Conservation (phyloP, 2,113 vertebrate genomes). For the cat (Felis catus) region DNA sequence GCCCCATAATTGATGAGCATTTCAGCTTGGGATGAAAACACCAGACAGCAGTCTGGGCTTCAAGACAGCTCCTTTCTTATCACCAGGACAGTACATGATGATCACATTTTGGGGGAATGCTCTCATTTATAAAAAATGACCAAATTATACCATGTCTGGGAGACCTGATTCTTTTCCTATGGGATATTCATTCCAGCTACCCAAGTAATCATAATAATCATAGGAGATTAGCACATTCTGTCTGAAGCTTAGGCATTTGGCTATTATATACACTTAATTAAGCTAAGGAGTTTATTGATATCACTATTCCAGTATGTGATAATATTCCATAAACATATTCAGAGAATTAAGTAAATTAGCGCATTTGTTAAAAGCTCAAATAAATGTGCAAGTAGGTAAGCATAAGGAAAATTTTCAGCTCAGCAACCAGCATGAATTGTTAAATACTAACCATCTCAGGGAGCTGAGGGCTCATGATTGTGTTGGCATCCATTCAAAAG, state of each 20-base stretch:
- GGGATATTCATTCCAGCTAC: background rate
- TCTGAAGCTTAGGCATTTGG: conserved; percentile 31
- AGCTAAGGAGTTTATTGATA: conserved; percentile 50
- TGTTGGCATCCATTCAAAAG: conserved; percentile 27
- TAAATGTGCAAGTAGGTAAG: background rate
- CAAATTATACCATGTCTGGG: conserved; percentile 27
- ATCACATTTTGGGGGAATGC: background rate
- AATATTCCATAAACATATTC: conserved; percentile 39
- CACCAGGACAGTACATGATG: background rate
- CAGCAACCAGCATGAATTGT: background rate
- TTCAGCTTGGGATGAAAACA: background rate
- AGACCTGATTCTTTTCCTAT: conserved; percentile 32
- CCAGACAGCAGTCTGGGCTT: conserved; percentile 8
- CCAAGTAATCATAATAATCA: conserved; percentile 29
- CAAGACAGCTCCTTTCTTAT: background rate
- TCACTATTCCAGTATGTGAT: background rate
- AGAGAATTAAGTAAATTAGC: conserved; percentile 37
- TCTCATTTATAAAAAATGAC: conserved; percentile 61
- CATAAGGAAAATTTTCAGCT: background rate
- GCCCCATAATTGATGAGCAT: background rate
- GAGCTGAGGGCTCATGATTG: background rate
- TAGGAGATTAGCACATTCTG: conserved; percentile 24
- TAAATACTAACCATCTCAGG: background rate
- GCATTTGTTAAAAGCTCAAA: conserved; percentile 30
- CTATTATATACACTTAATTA: conserved; percentile 52